Evolutionary conservation across 2,113 vertebrate genomes (phyloP), one percentile per base, ranked within the genome.

Genomic region (Pluvianellus socialis): DNA sequence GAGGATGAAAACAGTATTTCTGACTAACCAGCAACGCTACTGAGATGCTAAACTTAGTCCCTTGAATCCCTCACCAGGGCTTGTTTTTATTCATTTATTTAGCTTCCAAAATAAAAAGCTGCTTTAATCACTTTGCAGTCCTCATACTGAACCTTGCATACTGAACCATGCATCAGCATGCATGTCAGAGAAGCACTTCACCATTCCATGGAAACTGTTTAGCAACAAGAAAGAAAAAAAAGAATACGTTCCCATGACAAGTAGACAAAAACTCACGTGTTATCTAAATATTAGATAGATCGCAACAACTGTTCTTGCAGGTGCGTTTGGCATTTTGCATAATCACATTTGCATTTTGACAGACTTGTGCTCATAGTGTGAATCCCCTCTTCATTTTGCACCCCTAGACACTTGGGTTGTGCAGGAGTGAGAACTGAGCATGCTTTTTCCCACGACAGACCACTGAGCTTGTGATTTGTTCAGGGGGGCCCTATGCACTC

Each of bases 331-430:
- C 52, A 40, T 65, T 97, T 96, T 97, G 91, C 93, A 94, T 97
- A 86, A 74, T 59, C 55, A 30, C 33, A 91, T 96, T 96, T 96
- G 93, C 93, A 96, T 97, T 84, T 96, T 63, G 68, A 79, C 89
- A 87, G 40, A 79, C 77, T 44, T 81, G 47, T 87, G 68, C 76
- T 84, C 68, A 19, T 55, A 35, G 10, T 86, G 93, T 92, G 95
- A 96, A 95, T 96, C 84, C 30, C 84, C 91, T 96, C 52, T 80
- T 74, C 55, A 33, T 81, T 89, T 89, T 74, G 47, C 21, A 67
- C 94, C 91, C 73, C 80, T 95, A 81, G 76, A 87, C 52, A 81
- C 14, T 52, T 63, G 24, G 24, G 19, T 32, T 75, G 6, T 62
- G 42, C 73, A 32, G 59, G 22, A 40, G n/a, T 74, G 45, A 88